Conservation (phyloP, 2,797 vertebrate genomes). For the Okamejei kenojei region DNA sequence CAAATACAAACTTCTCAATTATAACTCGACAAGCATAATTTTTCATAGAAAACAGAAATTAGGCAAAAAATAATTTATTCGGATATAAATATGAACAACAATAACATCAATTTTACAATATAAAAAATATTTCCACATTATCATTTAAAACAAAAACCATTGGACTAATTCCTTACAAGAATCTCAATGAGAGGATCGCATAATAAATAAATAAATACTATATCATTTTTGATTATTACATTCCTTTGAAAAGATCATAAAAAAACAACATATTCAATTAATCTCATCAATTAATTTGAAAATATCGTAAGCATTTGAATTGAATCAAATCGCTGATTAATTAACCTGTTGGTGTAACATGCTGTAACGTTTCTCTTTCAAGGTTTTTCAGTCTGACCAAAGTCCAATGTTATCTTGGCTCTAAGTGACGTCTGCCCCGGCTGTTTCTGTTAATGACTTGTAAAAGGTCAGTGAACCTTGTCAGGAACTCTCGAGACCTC, state of each 20-base stretch:
- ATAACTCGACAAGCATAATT: background rate
- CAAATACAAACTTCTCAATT: background rate
- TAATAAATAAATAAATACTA: slow-evolving; percentile 35
- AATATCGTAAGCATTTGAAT: background rate
- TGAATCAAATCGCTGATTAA: background rate
- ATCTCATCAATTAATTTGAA: background rate
- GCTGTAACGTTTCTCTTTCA: background rate
- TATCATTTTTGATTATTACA: background rate
- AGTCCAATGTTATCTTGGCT: background rate
- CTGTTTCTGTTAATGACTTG: slow-evolving; percentile 30
- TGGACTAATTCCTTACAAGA: background rate
- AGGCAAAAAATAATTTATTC: slow-evolving; percentile 33
- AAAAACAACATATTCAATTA: background rate
- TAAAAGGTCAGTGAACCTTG: slow-evolving; percentile 27
- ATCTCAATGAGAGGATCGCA: background rate
- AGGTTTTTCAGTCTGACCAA: background rate
- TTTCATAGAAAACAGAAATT: background rate
- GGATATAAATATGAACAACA: slow-evolving; percentile 22
- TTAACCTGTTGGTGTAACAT: background rate
- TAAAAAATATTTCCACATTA: slow-evolving; percentile 21
- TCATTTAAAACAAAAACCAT: background rate
- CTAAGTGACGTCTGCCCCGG: background rate
- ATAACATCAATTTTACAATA: background rate
- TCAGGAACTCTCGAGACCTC: slow-evolving; percentile 17
- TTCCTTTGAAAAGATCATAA: background rate